phyloP scores from a whole-genome alignment of 2,797 vertebrate species.

The Anguilla anguilla region DNA sequence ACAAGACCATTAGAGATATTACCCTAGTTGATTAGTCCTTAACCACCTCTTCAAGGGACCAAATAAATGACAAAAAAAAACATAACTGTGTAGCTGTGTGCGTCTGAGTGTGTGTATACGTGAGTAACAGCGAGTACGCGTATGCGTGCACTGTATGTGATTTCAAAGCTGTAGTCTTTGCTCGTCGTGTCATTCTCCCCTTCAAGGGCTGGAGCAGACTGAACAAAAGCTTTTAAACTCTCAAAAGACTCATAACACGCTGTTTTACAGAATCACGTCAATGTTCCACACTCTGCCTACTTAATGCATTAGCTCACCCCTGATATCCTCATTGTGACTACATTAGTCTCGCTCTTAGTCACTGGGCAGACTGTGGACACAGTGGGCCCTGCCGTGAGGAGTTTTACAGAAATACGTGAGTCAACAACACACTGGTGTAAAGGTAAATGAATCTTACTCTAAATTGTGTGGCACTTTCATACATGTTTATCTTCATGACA shows the following conservation, averaged over 20 bases:
- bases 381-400: neutral
- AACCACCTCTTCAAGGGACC: neutral
- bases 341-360: neutral
- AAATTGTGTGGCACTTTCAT: neutral
- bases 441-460: neutral
- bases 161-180: neutral
- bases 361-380: neutral
- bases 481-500: neutral
- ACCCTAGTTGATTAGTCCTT: neutral
- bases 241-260: neutral
- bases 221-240: slow-evolving; percentile 14
- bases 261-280: neutral
- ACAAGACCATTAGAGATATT: neutral
- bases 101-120: neutral
- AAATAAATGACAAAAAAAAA: slow-evolving; percentile 23
- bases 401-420: neutral
- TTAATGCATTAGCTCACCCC: neutral
- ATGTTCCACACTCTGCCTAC: neutral
- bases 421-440: neutral
- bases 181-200: neutral
- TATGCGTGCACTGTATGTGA: neutral
- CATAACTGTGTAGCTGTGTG: neutral
- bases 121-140: neutral
- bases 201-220: neutral
- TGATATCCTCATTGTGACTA: neutral